phyloP scores from a whole-genome alignment of 2,113 vertebrate genomes.

The Amphilophus citrinellus region DNA sequence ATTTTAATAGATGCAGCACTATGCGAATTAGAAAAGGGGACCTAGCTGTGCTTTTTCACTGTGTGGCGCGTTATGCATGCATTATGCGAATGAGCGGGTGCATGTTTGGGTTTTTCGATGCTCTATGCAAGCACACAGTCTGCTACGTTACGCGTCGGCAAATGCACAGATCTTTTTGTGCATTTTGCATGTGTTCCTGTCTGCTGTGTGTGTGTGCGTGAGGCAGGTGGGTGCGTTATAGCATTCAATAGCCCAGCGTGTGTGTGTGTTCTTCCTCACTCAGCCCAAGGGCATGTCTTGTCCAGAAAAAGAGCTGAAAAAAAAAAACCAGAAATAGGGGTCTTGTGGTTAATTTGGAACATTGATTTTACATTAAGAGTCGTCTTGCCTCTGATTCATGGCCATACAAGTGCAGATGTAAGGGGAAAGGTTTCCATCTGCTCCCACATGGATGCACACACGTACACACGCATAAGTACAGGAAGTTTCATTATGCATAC shows the following conservation, averaged over 20 bases:
- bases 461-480: constrained; percentile 17
- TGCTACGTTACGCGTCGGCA: not conserved
- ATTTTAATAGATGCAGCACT: constrained; percentile 74
- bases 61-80: constrained; percentile 30
- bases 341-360: constrained; percentile 80
- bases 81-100: constrained; percentile 53
- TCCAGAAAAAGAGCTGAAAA: constrained; percentile 57
- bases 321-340: constrained; percentile 54
- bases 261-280: constrained; percentile 50
- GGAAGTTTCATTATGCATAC: constrained; percentile 76
- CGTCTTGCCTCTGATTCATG: constrained; percentile 73
- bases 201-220: not conserved
- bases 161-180: constrained; percentile 5
- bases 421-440: constrained; percentile 57
- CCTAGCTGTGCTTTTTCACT: constrained; percentile 47
- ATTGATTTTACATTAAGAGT: constrained; percentile 83
- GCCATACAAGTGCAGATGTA: constrained; percentile 68
- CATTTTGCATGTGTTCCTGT: not conserved
- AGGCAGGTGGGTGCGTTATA: constrained; percentile 14
- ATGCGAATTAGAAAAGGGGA: constrained; percentile 66
- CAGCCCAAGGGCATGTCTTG: constrained; percentile 64
- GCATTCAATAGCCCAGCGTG: constrained; percentile 18
- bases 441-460: constrained; percentile 19
- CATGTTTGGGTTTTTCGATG: constrained; percentile 19
- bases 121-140: not conserved